Base-by-base conservation (phyloP, 1,140 invertebrate species). In the Stegodyphus dumicola region DNA sequence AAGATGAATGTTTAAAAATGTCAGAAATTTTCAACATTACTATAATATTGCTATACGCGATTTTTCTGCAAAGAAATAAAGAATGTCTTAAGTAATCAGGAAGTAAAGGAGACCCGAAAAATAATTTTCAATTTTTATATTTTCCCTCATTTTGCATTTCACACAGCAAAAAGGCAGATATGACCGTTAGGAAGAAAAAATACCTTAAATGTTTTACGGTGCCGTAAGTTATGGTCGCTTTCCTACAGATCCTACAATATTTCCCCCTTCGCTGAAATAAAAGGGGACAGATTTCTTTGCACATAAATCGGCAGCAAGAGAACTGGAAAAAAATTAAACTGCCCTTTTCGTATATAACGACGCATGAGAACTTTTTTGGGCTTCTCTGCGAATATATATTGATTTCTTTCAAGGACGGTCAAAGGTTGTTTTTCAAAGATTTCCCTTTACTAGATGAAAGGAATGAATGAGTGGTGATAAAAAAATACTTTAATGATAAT, bases 191-290 rank as follows among this genome's bases (percentile, higher is more conserved):
- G 60, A 85, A 74, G 53, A 69, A 84, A 76, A 84, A 84, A 76
- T 84, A 69, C 53, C 73, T 76, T 85, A 85, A 85, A 85, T 85
- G 74, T 85, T 85, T 85, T 85, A 85, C 74, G 64, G 65, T 69
- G 81, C 64, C 17, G 65, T 85, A 76, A 77, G 73, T 85, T 85
- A 76, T 69, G 65, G 66, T 48, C 80, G 56, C 71, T 83, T 83
- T 83, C 64, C 81, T 76, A 77, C 81, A 85, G 81, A 77, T 77
- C 64, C 71, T 75, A 83, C 80, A 85, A 76, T 85, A 76, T 69
- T 85, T 76, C 13, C 81, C 70, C 74, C 73, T 85, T 64, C 18
- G 73, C 65, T 56, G 81, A 77, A 77, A 85, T 85, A 77, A 77
- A 85, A 76, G 60, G 73, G 81, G 74, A 85, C 77, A 76, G 73